Evolutionary conservation across 2,888 invertebrate genomes (phyloP), one percentile per base, ranked within the genome.

Genomic region (Diarsia brunnea): DNA sequence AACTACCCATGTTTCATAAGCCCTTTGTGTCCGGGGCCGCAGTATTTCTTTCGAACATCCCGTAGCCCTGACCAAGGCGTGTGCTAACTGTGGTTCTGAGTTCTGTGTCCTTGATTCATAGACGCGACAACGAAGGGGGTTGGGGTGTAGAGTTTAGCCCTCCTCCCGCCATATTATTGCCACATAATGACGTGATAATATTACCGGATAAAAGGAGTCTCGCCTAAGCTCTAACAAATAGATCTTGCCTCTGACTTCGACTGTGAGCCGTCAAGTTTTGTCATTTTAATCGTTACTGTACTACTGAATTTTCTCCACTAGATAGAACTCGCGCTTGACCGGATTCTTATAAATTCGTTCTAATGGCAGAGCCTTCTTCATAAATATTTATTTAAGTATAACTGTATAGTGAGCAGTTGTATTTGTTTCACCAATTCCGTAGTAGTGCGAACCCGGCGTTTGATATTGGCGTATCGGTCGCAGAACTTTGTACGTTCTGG

Each of bases 371-470:
- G 60, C 67, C 73, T 73, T 58, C 45, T 66, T 55, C 43, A 81
- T 74, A 81, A 73, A 78, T 78, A 83, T 71, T 74, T 77, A 72
- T 82, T 61, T 69, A 69, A 16, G 38, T 55, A 53, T 72, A 75
- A 79, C 80, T 83, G 75, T 80, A 66, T 75, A 73, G 68, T 69
- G 73, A 81, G 76, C 68, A 61, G 70, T 73, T 61, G 74, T 72
- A 69, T 78, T 76, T 69, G 73, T 70, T 64, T 70, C 75, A 64
- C 64, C 75, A 53, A 69, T 63, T 81, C 73, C 38, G 63, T 51
- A 75, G 82, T 81, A 84, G 77, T 84, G 63, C 61, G 67, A 74
- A 71, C 71, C 64, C 49, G 63, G 27, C 76, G 43, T 65, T 72
- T 78, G 69, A 64, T 81, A 82, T 75, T 70, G 27, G 73, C 71